Percentiles rank a stretch among this genome's conserved stretches.
Evolutionary conservation across 2,888 invertebrate species (phyloP).

Genomic region (Harpagoxenus sublaevis): DNA sequence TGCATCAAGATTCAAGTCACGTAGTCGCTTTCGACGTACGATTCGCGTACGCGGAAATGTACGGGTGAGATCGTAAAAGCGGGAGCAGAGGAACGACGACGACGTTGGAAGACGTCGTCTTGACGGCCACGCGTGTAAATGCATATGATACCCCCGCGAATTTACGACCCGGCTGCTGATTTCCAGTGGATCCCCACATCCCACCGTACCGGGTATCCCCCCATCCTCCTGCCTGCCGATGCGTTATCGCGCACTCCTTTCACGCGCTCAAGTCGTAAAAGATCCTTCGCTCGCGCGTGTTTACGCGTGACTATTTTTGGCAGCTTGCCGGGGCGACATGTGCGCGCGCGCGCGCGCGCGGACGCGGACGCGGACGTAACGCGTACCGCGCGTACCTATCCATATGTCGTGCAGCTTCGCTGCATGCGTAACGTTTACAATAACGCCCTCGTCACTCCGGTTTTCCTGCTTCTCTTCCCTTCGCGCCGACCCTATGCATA

Average conservation of each 20-base stretch:
- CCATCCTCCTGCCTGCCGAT: not conserved
- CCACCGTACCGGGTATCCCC: not conserved
- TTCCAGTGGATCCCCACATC: constrained; percentile 49
- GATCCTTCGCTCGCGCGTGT: constrained; percentile 70
- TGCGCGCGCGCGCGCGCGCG: constrained; percentile 61
- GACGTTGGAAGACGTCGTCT: constrained; percentile 20
- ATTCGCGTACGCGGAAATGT: constrained; percentile 60
- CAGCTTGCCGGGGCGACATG: constrained; percentile 66
- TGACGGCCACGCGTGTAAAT: constrained; percentile 66
- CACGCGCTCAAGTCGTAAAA: constrained; percentile 75
- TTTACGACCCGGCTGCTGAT: constrained; percentile 71
- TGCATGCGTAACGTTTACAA: constrained; percentile 79
- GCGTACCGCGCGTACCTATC: constrained; percentile 69
- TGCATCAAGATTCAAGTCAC: constrained; percentile 63
- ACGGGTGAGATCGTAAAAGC: constrained; percentile 64
- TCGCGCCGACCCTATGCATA: constrained; percentile 59
- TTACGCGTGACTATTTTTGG: constrained; percentile 81
- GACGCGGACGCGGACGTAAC: constrained; percentile 70
- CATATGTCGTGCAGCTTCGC: constrained; percentile 80
- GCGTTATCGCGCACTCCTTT: constrained; percentile 56
- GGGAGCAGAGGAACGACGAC: constrained; percentile 3
- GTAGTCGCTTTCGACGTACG: constrained; percentile 65
- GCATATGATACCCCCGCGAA: constrained; percentile 56
- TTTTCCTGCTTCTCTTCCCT: constrained; percentile 44
- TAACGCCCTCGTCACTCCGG: constrained; percentile 70